Evolutionary conservation across 2,113 vertebrate species (phyloP).

Genomic region (Gnathonemus longibarbis): DNA sequence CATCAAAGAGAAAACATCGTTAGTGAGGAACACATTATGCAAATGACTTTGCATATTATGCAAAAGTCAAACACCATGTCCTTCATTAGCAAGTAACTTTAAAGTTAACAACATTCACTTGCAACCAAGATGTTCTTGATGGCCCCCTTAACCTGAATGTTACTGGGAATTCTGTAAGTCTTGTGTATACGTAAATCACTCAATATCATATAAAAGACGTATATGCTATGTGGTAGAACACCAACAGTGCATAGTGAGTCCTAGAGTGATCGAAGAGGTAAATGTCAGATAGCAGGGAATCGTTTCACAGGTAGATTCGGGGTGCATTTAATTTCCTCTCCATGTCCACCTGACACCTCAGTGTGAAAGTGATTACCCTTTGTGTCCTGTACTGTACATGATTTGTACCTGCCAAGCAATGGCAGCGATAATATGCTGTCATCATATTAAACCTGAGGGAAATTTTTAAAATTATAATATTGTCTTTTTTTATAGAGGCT

Average conservation of each 20-base stretch:
- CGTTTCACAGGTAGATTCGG: neutral
- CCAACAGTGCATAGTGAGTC: neutral
- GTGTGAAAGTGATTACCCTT: constrained; percentile 1
- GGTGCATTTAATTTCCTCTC: neutral
- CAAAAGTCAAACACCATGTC: neutral
- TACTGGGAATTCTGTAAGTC: neutral
- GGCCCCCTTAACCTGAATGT: neutral
- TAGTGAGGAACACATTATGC: neutral
- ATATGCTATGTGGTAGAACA: neutral
- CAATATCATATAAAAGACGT: neutral
- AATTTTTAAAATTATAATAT: neutral
- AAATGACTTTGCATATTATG: neutral
- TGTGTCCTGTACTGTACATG: neutral
- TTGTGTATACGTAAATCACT: neutral
- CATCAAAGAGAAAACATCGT: neutral
- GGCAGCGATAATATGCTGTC: neutral
- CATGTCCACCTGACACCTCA: neutral
- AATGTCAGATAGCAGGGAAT: neutral
- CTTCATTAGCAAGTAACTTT: neutral
- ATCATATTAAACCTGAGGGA: neutral
- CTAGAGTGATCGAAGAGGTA: neutral
- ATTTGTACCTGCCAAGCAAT: neutral
- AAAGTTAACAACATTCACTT: neutral
- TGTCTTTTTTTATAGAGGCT: neutral
- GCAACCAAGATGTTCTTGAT: neutral